Evolutionary conservation across 2,888 invertebrate genomes (phyloP), one percentile per base, ranked within the genome.

Genomic region (Meiosimyza decipiens): DNA sequence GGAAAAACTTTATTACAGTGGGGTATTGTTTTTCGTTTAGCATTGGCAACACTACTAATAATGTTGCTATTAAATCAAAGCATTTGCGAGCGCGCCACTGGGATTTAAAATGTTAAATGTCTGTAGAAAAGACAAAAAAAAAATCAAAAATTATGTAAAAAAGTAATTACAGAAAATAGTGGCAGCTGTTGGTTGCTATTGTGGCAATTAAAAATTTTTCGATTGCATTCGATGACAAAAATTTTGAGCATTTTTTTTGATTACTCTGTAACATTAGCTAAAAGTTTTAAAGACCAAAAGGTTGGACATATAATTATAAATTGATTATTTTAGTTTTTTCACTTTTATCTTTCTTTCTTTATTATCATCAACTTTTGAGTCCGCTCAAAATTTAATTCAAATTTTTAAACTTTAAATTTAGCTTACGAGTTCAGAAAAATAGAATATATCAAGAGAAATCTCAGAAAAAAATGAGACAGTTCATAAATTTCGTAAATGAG

Each of bases 161-260:
- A 28, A 57, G 5, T 40, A 40, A 9, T 40, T 1, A 5, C 28
- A 40, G 9, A 40, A 40, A 22, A 11, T 57, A 68, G 63, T 28
- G 67, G 67, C 67, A 59, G 49, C 22, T 47, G 59, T 40, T 71
- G 59, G 64, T 50, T 4, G 13, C 6, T 15, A 52, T 13, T 49
- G 64, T 55, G n/a, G 6, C 62, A 50, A 67, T 55, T 51, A 59
- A 55, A 57, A 63, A 55, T 72, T 74, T 51, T 68, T 59, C 64
- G n/a, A 65, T 66, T 73, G 33, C 69, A 68, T 74, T 49, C 72
- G 68, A 73, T 57, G 57, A 11, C 28, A 71, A 69, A 71, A 69
- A 68, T 72, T 28, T 57, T 28, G 12, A 22, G 15, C 6, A 28
- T 40, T 57, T 12, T 57, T 18, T 6, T 28, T 28, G 15, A 28